These are phyloP conservation scores for Augochlora pura DNA, from an alignment of 1,140 invertebrate species.

Conservation along the genomic window DNA sequence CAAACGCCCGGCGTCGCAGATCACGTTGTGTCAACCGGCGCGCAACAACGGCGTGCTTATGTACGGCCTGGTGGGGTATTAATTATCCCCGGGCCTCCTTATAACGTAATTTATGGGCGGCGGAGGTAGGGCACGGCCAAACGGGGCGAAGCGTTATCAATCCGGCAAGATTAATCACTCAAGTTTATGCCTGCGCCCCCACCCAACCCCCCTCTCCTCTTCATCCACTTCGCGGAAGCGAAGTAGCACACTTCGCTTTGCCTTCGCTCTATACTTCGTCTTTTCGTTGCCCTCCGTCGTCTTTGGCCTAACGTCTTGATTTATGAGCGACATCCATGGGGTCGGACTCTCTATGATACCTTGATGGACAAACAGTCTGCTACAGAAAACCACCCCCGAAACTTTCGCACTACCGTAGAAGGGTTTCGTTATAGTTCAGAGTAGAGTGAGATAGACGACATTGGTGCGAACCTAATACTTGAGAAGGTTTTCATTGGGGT, in stretches of 20 bases:
- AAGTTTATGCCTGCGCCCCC: constrained; percentile 71
- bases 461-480: too few species aligned
- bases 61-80: constrained; percentile 66
- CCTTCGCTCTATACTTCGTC: constrained; percentile 43
- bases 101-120: constrained; percentile 75
- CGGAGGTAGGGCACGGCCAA: constrained; percentile 54
- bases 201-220: constrained; percentile 39
- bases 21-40: constrained; percentile 53
- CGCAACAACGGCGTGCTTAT: constrained; percentile 56
- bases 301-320: constrained; percentile 68
- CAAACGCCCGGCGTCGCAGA: constrained; percentile 40
- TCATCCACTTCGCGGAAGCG: constrained; percentile 71
- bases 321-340: constrained; percentile 61
- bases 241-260: constrained; percentile 67
- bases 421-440: background rate
- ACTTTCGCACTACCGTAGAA: background rate
- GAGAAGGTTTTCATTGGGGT: too few species aligned
- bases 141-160: constrained; percentile 71
- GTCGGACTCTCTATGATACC: constrained; percentile 34
- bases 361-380: constrained; percentile 37
- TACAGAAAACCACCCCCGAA: background rate
- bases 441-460: too few species aligned
- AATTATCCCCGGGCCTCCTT: constrained; percentile 73
- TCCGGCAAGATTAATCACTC: constrained; percentile 76
- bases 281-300: constrained; percentile 63